phyloP scores from a whole-genome alignment of 2,113 vertebrate species.

The Toxotes chatareus region DNA sequence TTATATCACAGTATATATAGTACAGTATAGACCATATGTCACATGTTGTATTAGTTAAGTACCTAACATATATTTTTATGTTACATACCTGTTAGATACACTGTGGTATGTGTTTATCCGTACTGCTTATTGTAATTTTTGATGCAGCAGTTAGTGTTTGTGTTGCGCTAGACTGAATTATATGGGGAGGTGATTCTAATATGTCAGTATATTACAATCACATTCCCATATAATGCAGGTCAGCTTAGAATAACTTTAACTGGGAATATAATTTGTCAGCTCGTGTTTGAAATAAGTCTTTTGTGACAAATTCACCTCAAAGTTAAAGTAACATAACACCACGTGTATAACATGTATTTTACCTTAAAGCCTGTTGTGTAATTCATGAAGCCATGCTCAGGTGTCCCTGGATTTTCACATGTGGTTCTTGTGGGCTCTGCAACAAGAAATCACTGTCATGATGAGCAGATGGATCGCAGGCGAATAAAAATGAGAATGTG shows the following conservation, averaged over 20 bases:
- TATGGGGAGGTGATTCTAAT: too few relatives aligned
- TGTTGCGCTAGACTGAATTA: neutral
- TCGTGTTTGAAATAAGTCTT: neutral
- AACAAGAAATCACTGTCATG: constrained; percentile 57
- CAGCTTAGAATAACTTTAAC: neutral
- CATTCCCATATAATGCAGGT: neutral
- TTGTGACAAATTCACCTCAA: neutral
- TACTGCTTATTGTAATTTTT: neutral
- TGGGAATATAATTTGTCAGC: neutral
- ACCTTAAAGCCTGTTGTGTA: constrained; percentile 97
- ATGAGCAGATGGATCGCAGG: constrained; percentile 28
- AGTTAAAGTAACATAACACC: neutral
- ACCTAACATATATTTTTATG: neutral
- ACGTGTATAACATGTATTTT: constrained; percentile 29
- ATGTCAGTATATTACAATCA: neutral
- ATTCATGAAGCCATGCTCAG: constrained; percentile 94
- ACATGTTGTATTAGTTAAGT: neutral
- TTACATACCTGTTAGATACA: neutral
- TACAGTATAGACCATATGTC: neutral
- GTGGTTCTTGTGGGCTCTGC: constrained; percentile 92
- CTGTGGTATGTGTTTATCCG: neutral
- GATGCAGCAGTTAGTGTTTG: neutral
- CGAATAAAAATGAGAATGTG: constrained; percentile 42
- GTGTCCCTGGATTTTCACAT: constrained; percentile 95
- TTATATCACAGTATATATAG: neutral